phyloP scores from a whole-genome alignment of 2,113 vertebrate genomes.

The Anhinga anhinga region DNA sequence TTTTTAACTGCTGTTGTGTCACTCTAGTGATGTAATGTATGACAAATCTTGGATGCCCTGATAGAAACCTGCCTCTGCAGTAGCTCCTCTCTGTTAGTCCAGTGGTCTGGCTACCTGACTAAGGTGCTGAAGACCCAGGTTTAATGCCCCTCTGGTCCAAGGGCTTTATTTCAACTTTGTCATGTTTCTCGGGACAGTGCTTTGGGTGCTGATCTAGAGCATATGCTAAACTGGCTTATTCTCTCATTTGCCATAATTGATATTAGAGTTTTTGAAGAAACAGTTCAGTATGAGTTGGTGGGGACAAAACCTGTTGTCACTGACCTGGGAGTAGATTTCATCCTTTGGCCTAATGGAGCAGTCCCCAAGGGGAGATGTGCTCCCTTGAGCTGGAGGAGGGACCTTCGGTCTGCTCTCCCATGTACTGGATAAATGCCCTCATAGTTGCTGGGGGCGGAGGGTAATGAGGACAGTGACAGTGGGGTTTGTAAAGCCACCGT shows the following conservation, averaged over 20 bases:
- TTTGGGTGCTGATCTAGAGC: background rate
- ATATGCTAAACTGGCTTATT: background rate
- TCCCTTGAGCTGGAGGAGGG: background rate
- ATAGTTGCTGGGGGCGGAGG: background rate
- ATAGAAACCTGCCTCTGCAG: background rate
- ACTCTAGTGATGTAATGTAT: background rate
- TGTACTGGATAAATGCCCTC: background rate
- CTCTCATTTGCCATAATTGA: background rate
- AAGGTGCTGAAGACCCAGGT: background rate
- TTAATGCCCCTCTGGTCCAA: background rate
- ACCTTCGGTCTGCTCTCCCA: background rate
- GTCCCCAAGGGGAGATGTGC: background rate
- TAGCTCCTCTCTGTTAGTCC: background rate
- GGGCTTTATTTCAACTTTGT: background rate
- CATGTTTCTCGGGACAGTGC: background rate
- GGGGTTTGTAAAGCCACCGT: background rate
- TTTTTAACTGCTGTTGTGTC: background rate
- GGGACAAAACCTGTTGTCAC: background rate
- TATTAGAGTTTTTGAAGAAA: background rate
- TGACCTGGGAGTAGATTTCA: background rate
- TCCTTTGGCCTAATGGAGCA: background rate
- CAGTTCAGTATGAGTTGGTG: background rate
- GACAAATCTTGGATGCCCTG: background rate
- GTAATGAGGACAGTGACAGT: background rate
- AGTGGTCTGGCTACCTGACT: background rate